Percentiles rank a stretch among this genome's conserved stretches.
Conservation (phyloP, 2,888 invertebrate genomes). For the Alcis repandata region DNA sequence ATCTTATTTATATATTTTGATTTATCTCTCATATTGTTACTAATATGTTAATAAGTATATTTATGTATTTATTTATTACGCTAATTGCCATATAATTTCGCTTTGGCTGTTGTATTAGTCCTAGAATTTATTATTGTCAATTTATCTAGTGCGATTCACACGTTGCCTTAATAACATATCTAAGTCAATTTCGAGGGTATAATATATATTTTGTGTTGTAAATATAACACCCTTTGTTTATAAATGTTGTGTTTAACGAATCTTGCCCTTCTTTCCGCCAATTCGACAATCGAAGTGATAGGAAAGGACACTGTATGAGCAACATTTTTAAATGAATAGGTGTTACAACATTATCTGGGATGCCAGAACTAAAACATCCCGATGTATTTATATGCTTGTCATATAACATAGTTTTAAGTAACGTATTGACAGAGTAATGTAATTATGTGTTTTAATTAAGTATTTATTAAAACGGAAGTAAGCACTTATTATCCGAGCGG, state of each 20-base stretch:
- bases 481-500: conserved; percentile 67
- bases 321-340: conserved; percentile 61
- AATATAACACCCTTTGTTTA: conserved; percentile 59
- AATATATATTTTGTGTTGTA: conserved; percentile 69
- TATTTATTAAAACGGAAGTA: conserved; percentile 80
- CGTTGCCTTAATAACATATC: conserved; percentile 87
- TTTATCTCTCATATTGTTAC: conserved; percentile 62
- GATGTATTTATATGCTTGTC: conserved; percentile 73
- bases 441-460: conserved; percentile 76
- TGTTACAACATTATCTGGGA: conserved; percentile 59
- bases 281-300: conserved; percentile 49
- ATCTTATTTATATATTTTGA: conserved; percentile 84
- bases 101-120: conserved; percentile 85
- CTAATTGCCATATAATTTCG: conserved; percentile 81
- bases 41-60: conserved; percentile 64
- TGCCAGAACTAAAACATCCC: conserved; percentile 65
- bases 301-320: conserved; percentile 56
- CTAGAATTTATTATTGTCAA: conserved; percentile 76
- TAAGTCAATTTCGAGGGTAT: conserved; percentile 84
- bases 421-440: conserved; percentile 79
- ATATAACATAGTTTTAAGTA: conserved; percentile 81
- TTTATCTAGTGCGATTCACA: conserved; percentile 85
- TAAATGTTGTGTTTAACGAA: conserved; percentile 57
- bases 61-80: conserved; percentile 60
- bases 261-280: conserved; percentile 59